These are phyloP conservation scores for Nomada hirtipes DNA, from an alignment of 2,888 invertebrate genomes.

Conservation along the genomic window DNA sequence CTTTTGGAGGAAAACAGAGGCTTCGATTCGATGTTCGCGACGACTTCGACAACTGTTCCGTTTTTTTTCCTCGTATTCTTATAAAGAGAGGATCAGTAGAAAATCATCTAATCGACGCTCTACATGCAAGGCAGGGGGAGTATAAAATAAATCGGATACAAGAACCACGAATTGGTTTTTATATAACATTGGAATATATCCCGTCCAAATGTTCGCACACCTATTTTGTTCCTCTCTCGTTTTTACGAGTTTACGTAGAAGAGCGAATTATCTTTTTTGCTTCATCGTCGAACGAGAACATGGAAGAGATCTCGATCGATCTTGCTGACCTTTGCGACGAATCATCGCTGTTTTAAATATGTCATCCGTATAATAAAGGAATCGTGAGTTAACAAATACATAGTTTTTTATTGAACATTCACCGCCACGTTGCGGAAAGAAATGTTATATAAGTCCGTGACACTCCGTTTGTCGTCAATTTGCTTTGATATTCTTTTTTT, in stretches of 20 bases:
- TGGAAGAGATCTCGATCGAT: slow-evolving; percentile 29
- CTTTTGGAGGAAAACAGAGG: neutral
- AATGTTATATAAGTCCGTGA: neutral
- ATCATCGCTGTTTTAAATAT: neutral
- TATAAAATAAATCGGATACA: slow-evolving; percentile 49
- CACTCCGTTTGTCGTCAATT: too few species aligned
- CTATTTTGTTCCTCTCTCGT: neutral
- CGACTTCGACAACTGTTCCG: slow-evolving; percentile 20
- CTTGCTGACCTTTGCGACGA: slow-evolving; percentile 41
- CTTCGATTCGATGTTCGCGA: slow-evolving; percentile 7
- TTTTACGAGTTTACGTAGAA: neutral
- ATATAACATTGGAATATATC: slow-evolving; percentile 26
- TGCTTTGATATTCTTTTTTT: neutral
- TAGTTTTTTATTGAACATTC: neutral
- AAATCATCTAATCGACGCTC: slow-evolving; percentile 48
- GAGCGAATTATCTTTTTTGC: slow-evolving; percentile 7
- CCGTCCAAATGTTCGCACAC: slow-evolving; percentile 19
- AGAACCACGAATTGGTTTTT: slow-evolving; percentile 32
- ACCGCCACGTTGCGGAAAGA: neutral
- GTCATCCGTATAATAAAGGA: neutral
- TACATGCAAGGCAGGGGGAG: slow-evolving; percentile 33
- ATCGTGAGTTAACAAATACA: neutral
- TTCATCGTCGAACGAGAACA: slow-evolving; percentile 11
- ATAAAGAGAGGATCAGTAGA: slow-evolving; percentile 40
- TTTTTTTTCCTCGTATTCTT: slow-evolving; percentile 20